These are phyloP conservation scores for Phodopus roborovskii DNA, from an alignment of 2,113 vertebrate genomes.

Conservation along the genomic window DNA sequence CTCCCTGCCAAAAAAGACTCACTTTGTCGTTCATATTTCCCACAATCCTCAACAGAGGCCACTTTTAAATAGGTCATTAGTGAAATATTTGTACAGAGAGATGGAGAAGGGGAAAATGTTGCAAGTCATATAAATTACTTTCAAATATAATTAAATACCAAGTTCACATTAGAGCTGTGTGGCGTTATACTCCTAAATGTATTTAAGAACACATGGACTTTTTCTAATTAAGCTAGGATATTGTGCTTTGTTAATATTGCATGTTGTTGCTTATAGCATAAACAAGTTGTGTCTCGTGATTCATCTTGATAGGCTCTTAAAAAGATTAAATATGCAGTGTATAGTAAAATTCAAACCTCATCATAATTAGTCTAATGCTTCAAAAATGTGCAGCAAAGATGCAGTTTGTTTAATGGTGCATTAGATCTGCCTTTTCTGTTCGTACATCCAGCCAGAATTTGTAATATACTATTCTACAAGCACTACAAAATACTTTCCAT, in stretches of 20 bases:
- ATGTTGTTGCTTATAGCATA: constrained; percentile 72
- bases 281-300: constrained; percentile 78
- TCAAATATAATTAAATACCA: constrained; percentile 75
- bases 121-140: constrained; percentile 74
- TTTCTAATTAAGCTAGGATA: constrained; percentile 74
- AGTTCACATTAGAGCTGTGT: constrained; percentile 64
- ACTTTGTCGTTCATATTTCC: neutral
- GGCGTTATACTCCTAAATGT: constrained; percentile 65
- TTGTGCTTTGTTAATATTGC: constrained; percentile 76
- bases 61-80: neutral
- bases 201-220: constrained; percentile 70
- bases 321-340: constrained; percentile 77
- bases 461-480: constrained; percentile 73
- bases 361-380: constrained; percentile 84
- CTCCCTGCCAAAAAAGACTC: neutral
- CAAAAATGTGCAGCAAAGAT: constrained; percentile 78
- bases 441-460: constrained; percentile 63
- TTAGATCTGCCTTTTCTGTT: constrained; percentile 75
- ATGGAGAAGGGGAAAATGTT: neutral
- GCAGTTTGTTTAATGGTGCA: constrained; percentile 80
- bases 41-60: neutral
- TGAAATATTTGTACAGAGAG: constrained; percentile 60
- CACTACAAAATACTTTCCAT: constrained; percentile 72
- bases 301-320: constrained; percentile 79
- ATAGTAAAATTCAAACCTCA: constrained; percentile 63